Conservation (phyloP, 2,113 vertebrate species). For the Jaculus jaculus region DNA sequence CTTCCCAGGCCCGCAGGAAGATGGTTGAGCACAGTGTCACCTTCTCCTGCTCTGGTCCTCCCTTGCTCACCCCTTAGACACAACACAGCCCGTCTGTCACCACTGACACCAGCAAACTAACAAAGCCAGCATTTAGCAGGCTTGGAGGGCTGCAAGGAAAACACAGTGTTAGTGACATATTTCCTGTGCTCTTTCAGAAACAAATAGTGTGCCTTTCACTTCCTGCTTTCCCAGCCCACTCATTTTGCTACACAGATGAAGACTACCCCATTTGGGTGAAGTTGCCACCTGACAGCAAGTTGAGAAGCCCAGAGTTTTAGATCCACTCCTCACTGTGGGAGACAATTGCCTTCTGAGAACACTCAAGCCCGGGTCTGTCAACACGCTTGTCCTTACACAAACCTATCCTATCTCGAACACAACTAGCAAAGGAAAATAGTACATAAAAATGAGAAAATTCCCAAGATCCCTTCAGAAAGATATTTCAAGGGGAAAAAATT, state of each 20-base stretch:
- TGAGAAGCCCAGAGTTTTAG: background rate
- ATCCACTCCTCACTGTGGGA: background rate
- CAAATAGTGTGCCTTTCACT: background rate
- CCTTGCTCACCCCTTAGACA: background rate
- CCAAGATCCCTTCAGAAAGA: background rate
- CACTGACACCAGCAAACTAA: background rate
- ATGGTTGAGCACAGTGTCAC: background rate
- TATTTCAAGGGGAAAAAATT: constrained; percentile 25
- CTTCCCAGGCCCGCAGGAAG: background rate
- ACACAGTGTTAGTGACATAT: background rate
- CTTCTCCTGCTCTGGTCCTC: background rate
- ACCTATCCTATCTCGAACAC: constrained; percentile 1
- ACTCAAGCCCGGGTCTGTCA: background rate
- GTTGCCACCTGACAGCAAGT: background rate
- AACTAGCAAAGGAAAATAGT: background rate
- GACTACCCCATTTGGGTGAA: background rate
- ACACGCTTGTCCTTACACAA: background rate
- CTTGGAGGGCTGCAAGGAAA: background rate
- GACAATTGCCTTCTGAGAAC: background rate
- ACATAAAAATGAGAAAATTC: background rate
- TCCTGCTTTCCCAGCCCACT: background rate
- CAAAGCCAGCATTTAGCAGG: background rate
- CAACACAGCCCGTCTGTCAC: background rate
- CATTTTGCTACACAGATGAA: background rate
- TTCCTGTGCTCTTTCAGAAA: background rate